Evolutionary conservation across 2,113 vertebrate genomes (phyloP).

Genomic region (Tetrax tetrax): DNA sequence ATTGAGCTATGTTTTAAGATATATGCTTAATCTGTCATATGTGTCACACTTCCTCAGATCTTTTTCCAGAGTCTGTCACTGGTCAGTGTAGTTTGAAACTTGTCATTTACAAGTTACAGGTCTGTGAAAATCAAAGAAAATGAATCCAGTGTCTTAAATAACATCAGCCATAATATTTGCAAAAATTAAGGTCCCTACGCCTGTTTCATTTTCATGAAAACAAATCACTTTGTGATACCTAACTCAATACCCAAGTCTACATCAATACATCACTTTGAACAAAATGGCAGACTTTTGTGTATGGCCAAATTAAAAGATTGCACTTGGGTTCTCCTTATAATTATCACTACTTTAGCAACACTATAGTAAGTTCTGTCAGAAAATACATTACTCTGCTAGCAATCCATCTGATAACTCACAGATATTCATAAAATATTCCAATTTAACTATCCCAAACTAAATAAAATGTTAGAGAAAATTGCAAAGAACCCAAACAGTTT

Average conservation of each 20-base stretch:
- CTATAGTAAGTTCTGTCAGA: neutral
- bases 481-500: neutral
- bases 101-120: neutral
- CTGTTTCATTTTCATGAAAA: neutral
- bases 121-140: neutral
- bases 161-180: neutral
- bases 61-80: neutral
- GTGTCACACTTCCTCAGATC: neutral
- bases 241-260: neutral
- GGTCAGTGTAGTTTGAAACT: neutral
- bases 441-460: neutral
- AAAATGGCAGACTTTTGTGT: conserved; percentile 9
- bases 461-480: neutral
- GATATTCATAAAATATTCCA: neutral
- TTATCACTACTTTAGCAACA: conserved; percentile 1
- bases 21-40: neutral
- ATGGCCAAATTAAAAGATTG: neutral
- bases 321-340: neutral
- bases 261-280: neutral
- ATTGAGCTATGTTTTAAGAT: neutral
- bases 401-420: neutral
- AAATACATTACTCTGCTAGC: neutral
- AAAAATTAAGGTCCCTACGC: neutral
- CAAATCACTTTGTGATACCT: neutral
- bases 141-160: neutral